Percentiles rank a stretch among this genome's conserved stretches.
Evolutionary conservation across 2,888 invertebrate genomes (phyloP).

Genomic region (Dicyrtomina minuta): DNA sequence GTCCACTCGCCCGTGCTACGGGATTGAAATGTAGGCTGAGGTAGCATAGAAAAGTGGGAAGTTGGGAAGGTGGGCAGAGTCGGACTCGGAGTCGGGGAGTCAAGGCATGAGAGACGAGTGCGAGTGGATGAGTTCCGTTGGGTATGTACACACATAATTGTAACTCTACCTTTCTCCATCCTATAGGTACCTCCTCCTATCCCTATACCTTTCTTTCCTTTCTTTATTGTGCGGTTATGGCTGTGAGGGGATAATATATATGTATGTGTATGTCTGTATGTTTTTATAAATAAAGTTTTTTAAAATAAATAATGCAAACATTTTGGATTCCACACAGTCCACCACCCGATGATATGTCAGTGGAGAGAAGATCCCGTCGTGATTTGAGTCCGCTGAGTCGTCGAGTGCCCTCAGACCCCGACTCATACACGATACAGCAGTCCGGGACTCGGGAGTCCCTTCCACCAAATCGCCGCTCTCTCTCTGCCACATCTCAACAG

Average conservation of each 20-base stretch:
- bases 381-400: conserved; percentile 80
- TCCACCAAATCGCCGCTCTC: conserved; percentile 45
- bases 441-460: conserved; percentile 39
- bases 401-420: conserved; percentile 61
- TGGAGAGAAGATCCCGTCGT: conserved; percentile 67
- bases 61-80: too few relatives aligned
- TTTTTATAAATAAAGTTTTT: neutral
- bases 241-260: neutral
- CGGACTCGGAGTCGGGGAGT: too few relatives aligned
- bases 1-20: too few relatives aligned
- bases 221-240: too few relatives aligned
- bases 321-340: conserved; percentile 18
- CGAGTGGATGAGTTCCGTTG: too few relatives aligned
- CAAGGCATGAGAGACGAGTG: too few relatives aligned
- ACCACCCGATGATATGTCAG: conserved; percentile 56
- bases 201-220: too few relatives aligned
- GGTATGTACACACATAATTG: too few relatives aligned
- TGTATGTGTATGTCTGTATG: neutral
- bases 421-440: conserved; percentile 38
- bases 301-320: neutral
- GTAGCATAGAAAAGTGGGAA: too few relatives aligned
- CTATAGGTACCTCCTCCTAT: too few relatives aligned
- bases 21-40: too few relatives aligned
- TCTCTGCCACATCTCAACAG: conserved; percentile 49
- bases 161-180: too few relatives aligned